Base-by-base conservation (phyloP, 2,888 invertebrate species). In the Sarcophaga subvicina region DNA sequence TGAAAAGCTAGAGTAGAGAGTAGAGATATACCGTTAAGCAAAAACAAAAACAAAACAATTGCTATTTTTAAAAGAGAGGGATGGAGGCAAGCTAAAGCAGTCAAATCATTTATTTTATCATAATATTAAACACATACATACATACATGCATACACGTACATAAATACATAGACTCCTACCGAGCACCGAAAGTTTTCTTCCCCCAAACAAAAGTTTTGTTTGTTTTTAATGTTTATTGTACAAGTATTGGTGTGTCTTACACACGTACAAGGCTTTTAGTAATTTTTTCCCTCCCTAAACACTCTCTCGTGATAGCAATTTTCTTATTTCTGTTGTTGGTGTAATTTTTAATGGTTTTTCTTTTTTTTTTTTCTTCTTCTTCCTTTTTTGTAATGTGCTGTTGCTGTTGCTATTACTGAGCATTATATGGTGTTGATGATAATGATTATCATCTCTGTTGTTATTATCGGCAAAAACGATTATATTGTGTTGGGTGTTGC, bases 401-500 rank as follows among this genome's bases (percentile, higher is more conserved):
- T 69, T 71, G 17, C 70, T 67, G 10, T 45, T 25, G 54, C 54
- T 17, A 8, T 64, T 54, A 54, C 17, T 8, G 37, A 37, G 37
- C 37, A 37, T 10, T 47, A 62, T 49, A 79, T 70, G 63, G 60
- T 81, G 69, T 66, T 72, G 62, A 59, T 80, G 63, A 62, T 81
- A 47, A 47, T 76, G 54, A 60, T 70, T 14, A 49, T 66, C 37
- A 80, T 72, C 11, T 47, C 73, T 20, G 54, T 80, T 62, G 37
- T 54, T 14, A 54, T 67, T 59, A 70, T 70, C 69, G 27, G 45
- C 54, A 66, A 14, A 64, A 69, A 69, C 70, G 76, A 54, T 71
- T 70, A 77, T 71, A 82, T 54, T 54, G 69, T 14, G 67, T 81
- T 67, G 69, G 82, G 64, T 82, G 82, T 82, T 77, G 82, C 82